phyloP scores from a whole-genome alignment of 2,888 invertebrate species.

The Neoascia interrupta region DNA sequence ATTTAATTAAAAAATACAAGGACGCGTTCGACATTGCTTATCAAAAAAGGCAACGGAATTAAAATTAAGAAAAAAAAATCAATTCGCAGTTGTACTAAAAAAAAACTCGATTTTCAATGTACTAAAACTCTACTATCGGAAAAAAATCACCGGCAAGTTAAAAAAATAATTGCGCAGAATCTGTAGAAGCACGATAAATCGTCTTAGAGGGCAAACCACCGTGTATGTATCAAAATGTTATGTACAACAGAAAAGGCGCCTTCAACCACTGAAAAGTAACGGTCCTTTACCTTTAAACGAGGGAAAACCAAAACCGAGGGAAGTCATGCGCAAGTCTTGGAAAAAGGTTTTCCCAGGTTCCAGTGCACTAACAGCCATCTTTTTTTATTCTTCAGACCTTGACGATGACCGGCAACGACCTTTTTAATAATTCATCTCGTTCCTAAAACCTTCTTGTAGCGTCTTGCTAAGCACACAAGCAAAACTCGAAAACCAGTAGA shows the following conservation, averaged over 20 bases:
- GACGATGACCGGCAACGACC: slow-evolving; percentile 67
- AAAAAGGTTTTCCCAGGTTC: background rate
- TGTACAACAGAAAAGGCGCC: background rate
- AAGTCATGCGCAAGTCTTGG: slow-evolving; percentile 32
- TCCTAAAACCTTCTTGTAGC: background rate
- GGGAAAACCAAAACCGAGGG: background rate
- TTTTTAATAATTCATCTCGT: slow-evolving; percentile 31
- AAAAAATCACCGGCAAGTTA: no score
- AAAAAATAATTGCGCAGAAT: slow-evolving; percentile 16
- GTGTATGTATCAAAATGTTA: background rate
- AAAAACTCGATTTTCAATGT: no score
- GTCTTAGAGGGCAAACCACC: background rate
- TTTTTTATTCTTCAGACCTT: no score
- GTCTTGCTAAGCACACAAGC: no score
- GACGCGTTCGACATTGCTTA: no score
- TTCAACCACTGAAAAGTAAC: slow-evolving; percentile 9
- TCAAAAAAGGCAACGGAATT: no score
- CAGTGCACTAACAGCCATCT: slow-evolving; percentile 47
- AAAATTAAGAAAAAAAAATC: no score
- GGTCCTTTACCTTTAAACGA: slow-evolving; percentile 30
- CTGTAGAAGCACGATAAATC: background rate
- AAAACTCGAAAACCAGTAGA: no score
- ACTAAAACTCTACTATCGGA: no score
- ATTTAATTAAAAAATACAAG: no score
- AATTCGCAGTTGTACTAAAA: no score